Base-by-base conservation (phyloP, 2,797 vertebrate genomes). In the Hafferia zeledoni region DNA sequence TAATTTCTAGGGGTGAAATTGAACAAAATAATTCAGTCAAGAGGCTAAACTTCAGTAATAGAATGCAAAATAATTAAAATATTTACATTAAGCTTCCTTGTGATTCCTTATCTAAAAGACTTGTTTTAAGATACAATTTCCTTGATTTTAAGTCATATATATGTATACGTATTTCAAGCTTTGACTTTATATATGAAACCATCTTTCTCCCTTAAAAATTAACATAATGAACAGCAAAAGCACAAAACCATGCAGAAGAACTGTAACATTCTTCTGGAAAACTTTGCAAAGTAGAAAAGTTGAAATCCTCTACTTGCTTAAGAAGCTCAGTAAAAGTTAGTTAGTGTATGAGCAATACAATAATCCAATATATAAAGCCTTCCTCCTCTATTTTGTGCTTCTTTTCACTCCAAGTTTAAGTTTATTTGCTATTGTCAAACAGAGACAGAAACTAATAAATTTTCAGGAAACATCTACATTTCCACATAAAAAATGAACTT, bases 121-220 rank as follows among this genome's bases (percentile, higher is more conserved):
- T 27, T 31, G 2, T 25, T 23, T 57, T 46, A 18, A 60, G 16
- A 28, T 43, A 33, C 0, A 0, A 7, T 76, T 41, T 46, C 20
- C 13, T 65, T 70, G 25, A 1, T 55, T 81, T 47, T 68, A 44
- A n/a, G 13, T 43, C 10, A 4, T 65, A 25, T 37, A 9, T 39
- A 47, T 2, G 61, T 37, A 56, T 9, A 43, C 1, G 3, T 55
- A 43, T 53, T 59, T 77, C 14, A 60, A 56, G 5, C 5, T 52
- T 55, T 52, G 49, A 44, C 4, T 61, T 59, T 10, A 25, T 39
- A 6, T 8, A 60, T 59, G 9, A 19, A 39, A 10, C 37, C 8
- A 35, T 15, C 5, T 60, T 69, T 72, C 41, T 25, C 9, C 7
- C 8, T 46, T 55, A 60, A 19, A 81, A 37, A 30, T 20, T 37